Conservation (phyloP, 2,888 invertebrate genomes). For the Gibbula magus region DNA sequence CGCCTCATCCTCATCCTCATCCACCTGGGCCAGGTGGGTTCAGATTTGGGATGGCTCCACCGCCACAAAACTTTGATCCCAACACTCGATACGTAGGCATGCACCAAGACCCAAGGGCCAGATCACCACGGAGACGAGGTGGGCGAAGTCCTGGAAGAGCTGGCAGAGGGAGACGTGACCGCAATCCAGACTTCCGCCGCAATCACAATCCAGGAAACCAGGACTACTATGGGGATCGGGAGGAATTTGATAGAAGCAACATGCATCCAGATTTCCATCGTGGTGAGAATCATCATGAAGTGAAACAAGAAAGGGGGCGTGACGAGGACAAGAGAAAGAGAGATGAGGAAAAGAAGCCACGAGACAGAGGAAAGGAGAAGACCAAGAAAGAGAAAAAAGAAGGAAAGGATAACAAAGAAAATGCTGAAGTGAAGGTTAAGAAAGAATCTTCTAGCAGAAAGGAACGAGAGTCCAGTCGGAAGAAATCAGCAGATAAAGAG, state of each 20-base stretch:
- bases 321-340: slow-evolving; percentile 72
- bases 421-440: slow-evolving; percentile 41
- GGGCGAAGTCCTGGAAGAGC: not conserved
- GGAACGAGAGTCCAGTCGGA: slow-evolving; percentile 75
- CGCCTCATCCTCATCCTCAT: not conserved
- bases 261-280: slow-evolving; percentile 2
- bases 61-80: not conserved
- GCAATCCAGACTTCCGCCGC: not conserved
- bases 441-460: slow-evolving; percentile 72
- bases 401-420: slow-evolving; percentile 47
- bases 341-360: slow-evolving; percentile 75
- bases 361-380: slow-evolving; percentile 72
- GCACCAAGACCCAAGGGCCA: not conserved
- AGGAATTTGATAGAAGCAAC: slow-evolving; percentile 20
- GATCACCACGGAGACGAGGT: not conserved
- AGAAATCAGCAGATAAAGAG: slow-evolving; percentile 55
- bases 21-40: not conserved
- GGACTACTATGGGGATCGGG: slow-evolving; percentile 6
- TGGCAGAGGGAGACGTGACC: not conserved
- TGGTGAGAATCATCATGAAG: not conserved
- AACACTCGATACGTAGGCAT: not conserved
- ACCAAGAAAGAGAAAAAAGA: slow-evolving; percentile 43
- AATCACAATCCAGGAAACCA: slow-evolving; percentile 25
- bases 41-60: not conserved
- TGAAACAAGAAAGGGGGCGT: slow-evolving; percentile 63